These are phyloP conservation scores for Neopipo cinnamomea DNA, from an alignment of 2,113 vertebrate species.

Conservation along the genomic window DNA sequence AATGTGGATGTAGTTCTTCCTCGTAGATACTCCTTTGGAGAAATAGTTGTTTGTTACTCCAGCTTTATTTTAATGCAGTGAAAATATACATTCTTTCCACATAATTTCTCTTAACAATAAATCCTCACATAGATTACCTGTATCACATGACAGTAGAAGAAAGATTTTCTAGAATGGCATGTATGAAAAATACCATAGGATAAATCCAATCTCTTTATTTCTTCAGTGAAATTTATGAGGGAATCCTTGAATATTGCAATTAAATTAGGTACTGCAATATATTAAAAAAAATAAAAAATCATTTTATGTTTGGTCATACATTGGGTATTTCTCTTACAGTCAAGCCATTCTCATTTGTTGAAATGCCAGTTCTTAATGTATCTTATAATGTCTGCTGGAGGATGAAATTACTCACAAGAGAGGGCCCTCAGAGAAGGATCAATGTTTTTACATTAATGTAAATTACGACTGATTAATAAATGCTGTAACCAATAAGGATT, in stretches of 20 bases:
- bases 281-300: conserved; percentile 19
- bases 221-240: conserved; percentile 4
- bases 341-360: conserved; percentile 55
- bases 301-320: conserved; percentile 61
- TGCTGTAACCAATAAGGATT: conserved; percentile 12
- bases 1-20: neutral
- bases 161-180: neutral
- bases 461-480: conserved; percentile 69
- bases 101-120: neutral
- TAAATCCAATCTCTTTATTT: neutral
- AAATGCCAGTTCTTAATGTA: conserved; percentile 55
- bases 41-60: neutral
- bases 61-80: neutral
- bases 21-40: neutral
- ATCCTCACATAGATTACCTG: rapidly evolving
- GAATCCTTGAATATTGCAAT: neutral
- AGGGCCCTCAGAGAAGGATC: conserved; percentile 53
- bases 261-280: conserved; percentile 4
- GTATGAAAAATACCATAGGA: neutral
- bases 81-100: neutral
- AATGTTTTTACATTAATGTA: conserved; percentile 67
- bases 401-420: conserved; percentile 63
- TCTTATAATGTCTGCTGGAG: conserved; percentile 60
- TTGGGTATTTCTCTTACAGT: conserved; percentile 51
- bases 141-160: neutral